phyloP scores from a whole-genome alignment of 2,113 vertebrate species.

The Ceuthmochares aereus region DNA sequence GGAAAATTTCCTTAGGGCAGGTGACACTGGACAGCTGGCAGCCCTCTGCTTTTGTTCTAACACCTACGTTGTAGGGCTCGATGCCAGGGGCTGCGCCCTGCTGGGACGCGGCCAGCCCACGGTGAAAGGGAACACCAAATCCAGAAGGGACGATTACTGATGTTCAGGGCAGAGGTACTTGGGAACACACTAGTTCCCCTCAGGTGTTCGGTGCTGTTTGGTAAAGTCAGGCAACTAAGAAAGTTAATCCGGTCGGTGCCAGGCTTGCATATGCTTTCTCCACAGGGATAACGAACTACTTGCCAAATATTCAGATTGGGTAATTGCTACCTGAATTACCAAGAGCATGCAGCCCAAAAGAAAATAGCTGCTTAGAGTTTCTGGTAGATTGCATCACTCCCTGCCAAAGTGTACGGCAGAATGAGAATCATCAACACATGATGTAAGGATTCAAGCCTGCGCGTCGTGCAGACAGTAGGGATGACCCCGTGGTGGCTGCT shows the following conservation, averaged over 20 bases:
- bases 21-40: slow-evolving; percentile 35
- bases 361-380: slow-evolving; percentile 50
- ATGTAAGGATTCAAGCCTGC: not conserved
- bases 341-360: slow-evolving; percentile 45
- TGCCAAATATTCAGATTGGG: slow-evolving; percentile 69
- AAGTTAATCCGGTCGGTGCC: slow-evolving; percentile 61
- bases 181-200: not conserved
- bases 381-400: slow-evolving; percentile 23
- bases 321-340: slow-evolving; percentile 74
- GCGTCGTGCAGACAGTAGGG: not conserved
- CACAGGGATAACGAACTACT: slow-evolving; percentile 39
- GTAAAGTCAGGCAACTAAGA: slow-evolving; percentile 1
- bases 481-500: not conserved
- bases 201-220: not conserved
- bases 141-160: slow-evolving; percentile 15
- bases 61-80: not conserved
- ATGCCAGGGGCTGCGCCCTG: slow-evolving; percentile 46
- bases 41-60: not conserved
- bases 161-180: not conserved
- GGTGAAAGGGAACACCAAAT: slow-evolving; percentile 42
- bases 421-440: slow-evolving; percentile 19
- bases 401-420: not conserved
- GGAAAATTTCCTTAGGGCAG: slow-evolving; percentile 5
- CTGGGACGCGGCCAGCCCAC: slow-evolving; percentile 12
- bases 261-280: slow-evolving; percentile 60